Evolutionary conservation across 2,888 invertebrate species (phyloP).

Genomic region (Epicampocera succincta): DNA sequence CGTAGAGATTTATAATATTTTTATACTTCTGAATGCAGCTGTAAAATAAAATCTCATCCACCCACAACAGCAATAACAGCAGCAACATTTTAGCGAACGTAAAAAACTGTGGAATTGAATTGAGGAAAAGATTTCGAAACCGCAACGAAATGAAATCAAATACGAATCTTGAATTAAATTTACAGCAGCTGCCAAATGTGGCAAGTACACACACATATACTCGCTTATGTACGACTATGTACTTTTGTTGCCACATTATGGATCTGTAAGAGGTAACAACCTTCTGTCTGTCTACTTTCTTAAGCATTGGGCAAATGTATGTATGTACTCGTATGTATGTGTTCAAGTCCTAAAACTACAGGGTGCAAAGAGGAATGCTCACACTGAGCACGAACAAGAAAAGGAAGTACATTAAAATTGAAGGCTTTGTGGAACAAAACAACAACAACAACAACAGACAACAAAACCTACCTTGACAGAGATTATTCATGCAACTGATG

Average conservation of each 20-base stretch:
- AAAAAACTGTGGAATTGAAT: too few species aligned
- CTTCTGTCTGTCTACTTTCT: conserved; percentile 30
- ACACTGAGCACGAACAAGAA: not conserved
- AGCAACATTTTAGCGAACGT: too few species aligned
- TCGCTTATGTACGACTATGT: not conserved
- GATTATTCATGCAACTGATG: conserved; percentile 47
- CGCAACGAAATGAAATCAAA: conserved; percentile 1
- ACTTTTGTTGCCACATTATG: not conserved
- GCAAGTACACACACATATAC: not conserved
- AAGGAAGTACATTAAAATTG: conserved; percentile 36
- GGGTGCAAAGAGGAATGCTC: too few species aligned
- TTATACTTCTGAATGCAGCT: too few species aligned
- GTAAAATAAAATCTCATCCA: too few species aligned
- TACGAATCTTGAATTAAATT: conserved; percentile 41
- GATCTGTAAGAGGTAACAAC: conserved; percentile 62
- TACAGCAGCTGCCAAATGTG: conserved; percentile 60
- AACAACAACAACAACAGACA: conserved; percentile 28
- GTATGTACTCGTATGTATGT: too few species aligned
- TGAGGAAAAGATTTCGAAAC: too few species aligned
- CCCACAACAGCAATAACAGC: too few species aligned
- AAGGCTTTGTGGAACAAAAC: not conserved
- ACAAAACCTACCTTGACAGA: conserved; percentile 1
- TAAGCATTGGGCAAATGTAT: not conserved
- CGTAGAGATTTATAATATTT: too few species aligned
- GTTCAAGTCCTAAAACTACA: conserved; percentile 43